phyloP scores from a whole-genome alignment of 2,797 vertebrate species.

The Apogon hyalosoma region DNA sequence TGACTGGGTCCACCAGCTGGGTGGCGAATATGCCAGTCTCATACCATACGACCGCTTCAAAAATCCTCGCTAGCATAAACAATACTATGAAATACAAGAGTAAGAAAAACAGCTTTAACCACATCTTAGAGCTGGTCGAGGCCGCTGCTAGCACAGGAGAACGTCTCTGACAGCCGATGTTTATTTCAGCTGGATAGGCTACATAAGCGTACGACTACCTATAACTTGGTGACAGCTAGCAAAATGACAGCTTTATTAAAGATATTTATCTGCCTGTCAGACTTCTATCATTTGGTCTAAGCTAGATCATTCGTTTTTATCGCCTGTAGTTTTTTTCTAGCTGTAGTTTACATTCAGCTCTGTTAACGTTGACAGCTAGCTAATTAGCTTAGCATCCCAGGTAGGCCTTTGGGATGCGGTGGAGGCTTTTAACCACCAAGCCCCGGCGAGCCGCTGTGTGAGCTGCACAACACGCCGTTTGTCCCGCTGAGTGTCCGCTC shows the following conservation, averaged over 20 bases:
- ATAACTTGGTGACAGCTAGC: not conserved
- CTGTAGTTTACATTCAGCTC: not conserved
- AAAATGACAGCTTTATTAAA: too few species aligned
- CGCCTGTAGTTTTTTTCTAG: slow-evolving; percentile 6
- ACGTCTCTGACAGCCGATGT: not conserved
- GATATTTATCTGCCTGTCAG: not conserved
- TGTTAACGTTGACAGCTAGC: slow-evolving; percentile 33
- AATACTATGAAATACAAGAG: slow-evolving; percentile 93
- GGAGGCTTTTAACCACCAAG: not conserved
- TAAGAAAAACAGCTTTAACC: slow-evolving; percentile 94
- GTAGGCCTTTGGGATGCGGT: slow-evolving; percentile 29
- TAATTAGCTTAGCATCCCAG: slow-evolving; percentile 61
- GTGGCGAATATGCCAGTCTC: slow-evolving; percentile 94
- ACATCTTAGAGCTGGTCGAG: slow-evolving; percentile 83
- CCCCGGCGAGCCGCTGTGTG: not conserved
- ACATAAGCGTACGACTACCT: not conserved
- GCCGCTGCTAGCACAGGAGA: not conserved
- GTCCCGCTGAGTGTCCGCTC: not conserved
- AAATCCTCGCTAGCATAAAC: slow-evolving; percentile 92
- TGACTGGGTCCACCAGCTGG: slow-evolving; percentile 95
- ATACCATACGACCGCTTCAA: slow-evolving; percentile 96
- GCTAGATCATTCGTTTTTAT: slow-evolving; percentile 9
- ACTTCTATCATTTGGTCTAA: not conserved
- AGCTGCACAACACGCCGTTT: not conserved
- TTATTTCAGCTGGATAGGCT: not conserved